Percentiles rank a stretch among this genome's conserved stretches.
phyloP scores from a whole-genome alignment of 2,888 invertebrate species.

The Emesis russula region DNA sequence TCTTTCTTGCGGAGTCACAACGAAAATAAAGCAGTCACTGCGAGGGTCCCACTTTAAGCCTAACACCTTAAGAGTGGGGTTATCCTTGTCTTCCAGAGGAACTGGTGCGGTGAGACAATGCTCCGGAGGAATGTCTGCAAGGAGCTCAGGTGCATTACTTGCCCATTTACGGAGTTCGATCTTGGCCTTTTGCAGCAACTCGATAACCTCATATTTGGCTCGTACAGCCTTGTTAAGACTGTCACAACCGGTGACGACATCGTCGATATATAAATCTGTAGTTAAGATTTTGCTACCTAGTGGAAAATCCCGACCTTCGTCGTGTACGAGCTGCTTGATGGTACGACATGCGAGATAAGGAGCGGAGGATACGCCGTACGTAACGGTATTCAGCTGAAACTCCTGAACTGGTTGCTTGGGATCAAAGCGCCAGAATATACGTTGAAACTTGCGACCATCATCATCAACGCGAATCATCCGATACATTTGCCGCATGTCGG shows the following conservation, averaged over 20 bases:
- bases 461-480: constrained; percentile 49
- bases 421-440: constrained; percentile 56
- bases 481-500: constrained; percentile 66
- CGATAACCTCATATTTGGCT: constrained; percentile 30
- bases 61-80: constrained; percentile 12
- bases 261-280: constrained; percentile 43
- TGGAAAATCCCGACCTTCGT: constrained; percentile 48
- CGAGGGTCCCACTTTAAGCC: constrained; percentile 40
- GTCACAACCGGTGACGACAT: constrained; percentile 39
- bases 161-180: constrained; percentile 47
- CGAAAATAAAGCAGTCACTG: constrained; percentile 30
- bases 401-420: constrained; percentile 43
- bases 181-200: constrained; percentile 21
- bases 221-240: background rate
- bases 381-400: constrained; percentile 57
- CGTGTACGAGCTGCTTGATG: constrained; percentile 54
- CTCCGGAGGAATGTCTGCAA: constrained; percentile 34
- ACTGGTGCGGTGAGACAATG: constrained; percentile 27
- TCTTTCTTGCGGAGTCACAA: constrained; percentile 23
- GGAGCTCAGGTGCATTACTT: constrained; percentile 29
- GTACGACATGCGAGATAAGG: constrained; percentile 61
- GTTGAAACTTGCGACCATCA: constrained; percentile 55
- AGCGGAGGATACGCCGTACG: constrained; percentile 57
- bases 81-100: constrained; percentile 28
- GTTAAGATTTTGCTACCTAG: constrained; percentile 43